Evolutionary conservation across 2,113 vertebrate species (phyloP).

Genomic region (Uropsilus gracilis): DNA sequence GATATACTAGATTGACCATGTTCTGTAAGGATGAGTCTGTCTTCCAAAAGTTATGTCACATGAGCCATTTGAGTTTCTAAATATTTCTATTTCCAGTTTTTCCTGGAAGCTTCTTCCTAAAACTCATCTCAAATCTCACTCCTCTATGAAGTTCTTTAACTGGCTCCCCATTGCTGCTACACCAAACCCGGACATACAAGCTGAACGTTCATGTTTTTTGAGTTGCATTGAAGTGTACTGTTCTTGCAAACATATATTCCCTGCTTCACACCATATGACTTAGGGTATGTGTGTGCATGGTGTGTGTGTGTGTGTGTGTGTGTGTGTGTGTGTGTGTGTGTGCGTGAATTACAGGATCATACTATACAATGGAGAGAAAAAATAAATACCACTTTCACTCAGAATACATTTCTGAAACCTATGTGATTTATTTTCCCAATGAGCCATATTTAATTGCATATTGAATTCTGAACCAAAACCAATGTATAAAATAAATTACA

Average conservation of each 20-base stretch:
- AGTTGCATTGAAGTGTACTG: not conserved
- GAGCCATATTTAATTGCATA: not conserved
- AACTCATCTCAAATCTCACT: not conserved
- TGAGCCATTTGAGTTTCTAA: not conserved
- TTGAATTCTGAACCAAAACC: slow-evolving; percentile 16
- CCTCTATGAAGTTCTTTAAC: not conserved
- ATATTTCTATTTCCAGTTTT: not conserved
- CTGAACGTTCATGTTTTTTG: not conserved
- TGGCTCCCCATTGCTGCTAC: not conserved
- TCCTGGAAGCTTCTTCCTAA: not conserved
- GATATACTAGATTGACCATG: not conserved
- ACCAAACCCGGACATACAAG: not conserved
- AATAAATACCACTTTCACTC: not conserved
- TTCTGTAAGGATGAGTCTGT: not conserved
- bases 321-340: too few relatives aligned
- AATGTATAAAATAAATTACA: slow-evolving; percentile 33
- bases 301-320: not conserved
- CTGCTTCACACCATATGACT: not conserved
- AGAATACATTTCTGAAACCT: not conserved
- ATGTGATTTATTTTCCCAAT: not conserved
- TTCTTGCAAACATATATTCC: not conserved
- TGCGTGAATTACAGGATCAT: not conserved
- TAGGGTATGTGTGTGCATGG: too few relatives aligned
- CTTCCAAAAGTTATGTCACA: not conserved
- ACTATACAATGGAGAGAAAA: not conserved